Conservation (phyloP, 2,797 vertebrate species). For the Myripristis jacobus region DNA sequence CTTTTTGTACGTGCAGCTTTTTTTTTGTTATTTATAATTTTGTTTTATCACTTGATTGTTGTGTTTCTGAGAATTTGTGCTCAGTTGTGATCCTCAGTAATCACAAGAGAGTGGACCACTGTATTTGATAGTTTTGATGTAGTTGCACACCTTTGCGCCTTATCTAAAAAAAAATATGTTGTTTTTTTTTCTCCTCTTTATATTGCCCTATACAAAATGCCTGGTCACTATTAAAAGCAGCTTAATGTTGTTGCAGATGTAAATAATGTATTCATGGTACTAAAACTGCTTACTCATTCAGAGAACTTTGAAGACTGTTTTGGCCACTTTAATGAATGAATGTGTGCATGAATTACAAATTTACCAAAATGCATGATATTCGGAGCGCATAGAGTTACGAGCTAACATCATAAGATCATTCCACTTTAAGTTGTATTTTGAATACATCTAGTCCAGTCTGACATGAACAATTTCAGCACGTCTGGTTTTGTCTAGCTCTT, state of each 20-base stretch:
- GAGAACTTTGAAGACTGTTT: conserved; percentile 35
- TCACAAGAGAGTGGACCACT: conserved; percentile 48
- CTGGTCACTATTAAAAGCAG: conserved; percentile 37
- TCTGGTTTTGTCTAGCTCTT: conserved; percentile 31
- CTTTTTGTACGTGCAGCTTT: conserved; percentile 35
- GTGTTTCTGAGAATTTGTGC: conserved; percentile 40
- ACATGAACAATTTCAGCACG: conserved; percentile 8
- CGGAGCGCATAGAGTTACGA: conserved; percentile 18
- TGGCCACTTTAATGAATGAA: conserved; percentile 53
- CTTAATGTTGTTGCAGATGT: conserved; percentile 61
- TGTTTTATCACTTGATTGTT: conserved; percentile 59
- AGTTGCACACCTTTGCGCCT: conserved; percentile 71
- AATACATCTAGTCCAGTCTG: conserved; percentile 28
- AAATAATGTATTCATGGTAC: conserved; percentile 64
- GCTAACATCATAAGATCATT: conserved; percentile 19
- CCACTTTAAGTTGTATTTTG: conserved; percentile 32
- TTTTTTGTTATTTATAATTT: conserved; percentile 73
- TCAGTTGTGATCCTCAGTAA: conserved; percentile 37
- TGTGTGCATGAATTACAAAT: conserved; percentile 44
- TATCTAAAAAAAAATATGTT: conserved; percentile 61
- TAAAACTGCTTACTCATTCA: conserved; percentile 38
- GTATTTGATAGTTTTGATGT: conserved; percentile 52
- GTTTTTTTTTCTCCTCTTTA: conserved; percentile 53
- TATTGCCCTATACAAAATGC: conserved; percentile 40
- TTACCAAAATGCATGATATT: conserved; percentile 49